A percentile compares a stretch with the other conserved stretches of the same genome.
Evolutionary conservation across 2,113 vertebrate genomes (phyloP).

Genomic region (Leptocoma aspasia): DNA sequence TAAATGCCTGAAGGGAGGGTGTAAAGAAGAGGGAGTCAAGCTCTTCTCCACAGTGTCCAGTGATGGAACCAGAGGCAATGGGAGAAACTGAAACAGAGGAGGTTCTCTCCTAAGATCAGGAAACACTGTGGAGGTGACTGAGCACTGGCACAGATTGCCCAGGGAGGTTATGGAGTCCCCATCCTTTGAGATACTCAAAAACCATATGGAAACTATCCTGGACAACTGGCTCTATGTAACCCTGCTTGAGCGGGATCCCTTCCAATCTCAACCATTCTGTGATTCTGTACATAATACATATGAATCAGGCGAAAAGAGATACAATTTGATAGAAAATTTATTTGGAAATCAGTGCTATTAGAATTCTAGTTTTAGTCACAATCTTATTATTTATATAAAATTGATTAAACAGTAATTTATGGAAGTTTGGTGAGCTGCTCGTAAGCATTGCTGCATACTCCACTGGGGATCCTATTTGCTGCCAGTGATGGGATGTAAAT

Average conservation of each 20-base stretch:
- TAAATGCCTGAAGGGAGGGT: not conserved
- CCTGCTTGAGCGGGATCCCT: not conserved
- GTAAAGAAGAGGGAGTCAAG: not conserved
- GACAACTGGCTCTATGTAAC: not conserved
- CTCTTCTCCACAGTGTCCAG: not conserved
- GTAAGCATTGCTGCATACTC: not conserved
- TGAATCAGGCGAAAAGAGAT: not conserved
- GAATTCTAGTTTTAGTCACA: not conserved
- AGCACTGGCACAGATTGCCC: not conserved
- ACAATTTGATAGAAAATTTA: not conserved
- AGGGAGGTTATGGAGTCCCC: not conserved
- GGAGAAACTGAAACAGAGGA: not conserved
- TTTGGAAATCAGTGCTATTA: not conserved
- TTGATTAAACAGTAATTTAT: not conserved
- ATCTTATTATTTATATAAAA: not conserved
- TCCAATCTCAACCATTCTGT: not conserved
- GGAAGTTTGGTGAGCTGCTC: not conserved
- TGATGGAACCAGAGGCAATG: not conserved
- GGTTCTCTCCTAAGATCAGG: not conserved
- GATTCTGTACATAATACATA: not conserved
- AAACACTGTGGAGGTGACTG: rapidly evolving
- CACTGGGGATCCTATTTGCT: not conserved
- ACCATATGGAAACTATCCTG: not conserved
- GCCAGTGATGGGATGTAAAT: not conserved
- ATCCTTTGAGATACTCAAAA: not conserved